Evolutionary conservation across 2,888 invertebrate species (phyloP), one percentile per base, ranked within the genome.

Genomic region (Mythimna ferrago): DNA sequence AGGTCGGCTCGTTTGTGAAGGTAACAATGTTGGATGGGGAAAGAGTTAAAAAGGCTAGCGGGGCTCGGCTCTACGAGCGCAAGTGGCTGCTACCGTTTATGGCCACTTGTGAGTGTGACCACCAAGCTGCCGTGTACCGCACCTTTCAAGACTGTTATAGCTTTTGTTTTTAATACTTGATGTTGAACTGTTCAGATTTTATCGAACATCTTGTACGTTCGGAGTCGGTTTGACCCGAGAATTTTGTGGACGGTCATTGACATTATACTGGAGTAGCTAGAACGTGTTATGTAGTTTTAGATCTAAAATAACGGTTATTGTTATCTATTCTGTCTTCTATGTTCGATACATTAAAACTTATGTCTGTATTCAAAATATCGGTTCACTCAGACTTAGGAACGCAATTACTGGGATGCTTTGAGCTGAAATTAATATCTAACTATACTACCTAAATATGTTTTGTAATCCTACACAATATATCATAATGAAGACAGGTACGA

Each of bases 1-100:
- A 87, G 85, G 89, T 89, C 84, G 84, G 85, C 93, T 93, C 94
- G 94, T 95, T 95, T 94, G 94, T 93, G 91, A 91, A 93, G 93
- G 93, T 94, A 95, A 94, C 95, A 94, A 93, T 92, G 94, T 94
- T 93, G 94, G 93, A 94, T 91, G 90, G 92, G 88, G 92, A 93
- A 95, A 94, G 93, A 94, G 94, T 94, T 94, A 93, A 94, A 93
- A 93, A 93, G 91, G 88, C 92, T 89, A 86, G 89, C 85, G 82
- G 75, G 71, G 73, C 72, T 84, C 84, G 77, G 86, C 88, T 84
- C 89, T 91, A 82, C 76, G 19, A 84, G 56, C 62, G 80, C 81
- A 84, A 89, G 86, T 83, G 82, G 73, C 60, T 67, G 71, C 80
- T 80, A 82, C 75, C 81, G 71, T 73, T 84, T 86, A 84, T 78